Evolutionary conservation across 2,888 invertebrate genomes (phyloP), one percentile per base, ranked within the genome.

Genomic region (Trisateles emortualis): DNA sequence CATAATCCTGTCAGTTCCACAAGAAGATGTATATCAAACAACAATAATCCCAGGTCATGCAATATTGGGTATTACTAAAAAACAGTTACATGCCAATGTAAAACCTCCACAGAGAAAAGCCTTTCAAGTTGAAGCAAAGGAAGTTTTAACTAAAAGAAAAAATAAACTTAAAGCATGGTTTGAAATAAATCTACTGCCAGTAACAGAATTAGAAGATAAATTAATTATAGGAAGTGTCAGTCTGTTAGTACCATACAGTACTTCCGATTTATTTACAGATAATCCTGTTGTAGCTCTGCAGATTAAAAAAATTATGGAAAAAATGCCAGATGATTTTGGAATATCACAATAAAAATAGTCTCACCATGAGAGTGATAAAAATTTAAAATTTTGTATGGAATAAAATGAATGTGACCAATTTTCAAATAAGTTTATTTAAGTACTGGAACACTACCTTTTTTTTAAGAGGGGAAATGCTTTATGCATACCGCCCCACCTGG

Each of bases 1-100:
- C 62, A 68, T 90, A 2, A 83, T 92, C 35, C 40, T 92, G n/a
- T 79, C 75, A 29, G 71, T 82, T 46, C 78, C 81, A 1, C 58
- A 73, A 48, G 81, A 72, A 47, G 76, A 80, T 30, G 64, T 43
- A 16, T 82, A 75, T 59, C 72, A 79, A 58, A 83, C 82, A 17
- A 73, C 70, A 0, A 52, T 91, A 5, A 78, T 91, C 60, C 91
- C 88, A 8, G 92, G 92, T 0, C 85, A 86, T 73, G 83, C 89
- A 33, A 71, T 92, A 50, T 43, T 79, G 17, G 70, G 83, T 47
- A 52, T 91, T 1, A 56, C 42, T 6, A 76, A 82, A 63, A 59
- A 56, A 45, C 53, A 68, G 42, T 49, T 66, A 38, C 47, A 53
- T 6, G 30, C 33, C 0, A 59, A 74, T 47, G 54, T 70, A 6